These are phyloP conservation scores for Cataglyphis cursor DNA, from an alignment of 2,888 invertebrate species.

Conservation along the genomic window DNA sequence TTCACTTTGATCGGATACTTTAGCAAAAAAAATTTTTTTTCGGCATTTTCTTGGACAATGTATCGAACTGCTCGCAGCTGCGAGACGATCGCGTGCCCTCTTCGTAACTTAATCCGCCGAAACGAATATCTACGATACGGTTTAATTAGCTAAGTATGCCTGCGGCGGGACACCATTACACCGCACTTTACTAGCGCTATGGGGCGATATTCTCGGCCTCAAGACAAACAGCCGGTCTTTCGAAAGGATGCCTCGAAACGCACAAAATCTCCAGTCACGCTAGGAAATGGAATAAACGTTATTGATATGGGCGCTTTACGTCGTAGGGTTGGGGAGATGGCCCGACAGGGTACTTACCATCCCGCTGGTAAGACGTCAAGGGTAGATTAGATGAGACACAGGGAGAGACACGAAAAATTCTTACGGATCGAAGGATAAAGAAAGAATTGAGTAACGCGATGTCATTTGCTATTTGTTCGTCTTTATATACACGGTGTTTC, in stretches of 20 bases:
- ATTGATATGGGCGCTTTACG: constrained; percentile 67
- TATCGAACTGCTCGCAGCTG: constrained; percentile 62
- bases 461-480: constrained; percentile 8
- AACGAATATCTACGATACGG: constrained; percentile 73
- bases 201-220: constrained; percentile 60
- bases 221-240: constrained; percentile 62
- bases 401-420: constrained; percentile 45
- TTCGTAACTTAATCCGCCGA: constrained; percentile 65
- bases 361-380: constrained; percentile 37
- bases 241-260: constrained; percentile 70
- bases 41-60: neutral
- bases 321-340: neutral
- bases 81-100: constrained; percentile 62
- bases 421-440: constrained; percentile 33
- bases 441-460: neutral
- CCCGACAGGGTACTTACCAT: constrained; percentile 31
- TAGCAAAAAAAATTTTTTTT: constrained; percentile 4
- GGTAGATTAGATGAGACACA: constrained; percentile 42
- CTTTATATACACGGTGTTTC: neutral
- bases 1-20: neutral
- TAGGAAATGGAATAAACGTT: constrained; percentile 74
- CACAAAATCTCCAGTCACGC: constrained; percentile 76
- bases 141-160: constrained; percentile 82
- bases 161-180: constrained; percentile 75
- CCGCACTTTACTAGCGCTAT: constrained; percentile 72